Percentiles rank a stretch among this genome's conserved stretches.
These are phyloP conservation scores for Beris morrisii DNA, from an alignment of 2,888 invertebrate genomes.

Conservation along the genomic window DNA sequence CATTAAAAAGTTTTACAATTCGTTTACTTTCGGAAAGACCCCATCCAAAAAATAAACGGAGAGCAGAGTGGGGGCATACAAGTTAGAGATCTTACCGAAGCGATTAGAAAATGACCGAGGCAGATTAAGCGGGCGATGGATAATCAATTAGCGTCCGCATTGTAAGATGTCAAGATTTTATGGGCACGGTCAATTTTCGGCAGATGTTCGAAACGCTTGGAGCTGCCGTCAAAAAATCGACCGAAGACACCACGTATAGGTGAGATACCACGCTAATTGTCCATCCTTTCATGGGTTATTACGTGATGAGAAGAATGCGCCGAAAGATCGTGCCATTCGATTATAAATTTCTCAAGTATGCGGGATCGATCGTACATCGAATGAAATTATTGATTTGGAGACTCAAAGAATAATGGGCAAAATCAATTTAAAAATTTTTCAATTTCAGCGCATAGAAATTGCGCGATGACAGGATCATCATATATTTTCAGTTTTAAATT, in stretches of 20 bases:
- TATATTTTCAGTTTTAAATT: no score
- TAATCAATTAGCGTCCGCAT: constrained; percentile 22
- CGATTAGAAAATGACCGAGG: constrained; percentile 18
- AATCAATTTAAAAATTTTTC: no score
- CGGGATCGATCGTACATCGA: no score
- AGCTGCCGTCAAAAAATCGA: constrained; percentile 4
- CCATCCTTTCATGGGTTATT: not conserved
- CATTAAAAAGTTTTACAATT: constrained; percentile 13
- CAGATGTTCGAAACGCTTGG: constrained; percentile 14
- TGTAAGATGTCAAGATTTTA: not conserved
- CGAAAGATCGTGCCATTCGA: constrained; percentile 23
- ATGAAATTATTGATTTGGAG: no score
- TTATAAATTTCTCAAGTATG: no score
- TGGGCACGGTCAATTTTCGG: constrained; percentile 1
- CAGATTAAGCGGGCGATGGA: constrained; percentile 24
- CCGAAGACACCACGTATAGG: constrained; percentile 2
- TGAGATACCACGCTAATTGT: constrained; percentile 19
- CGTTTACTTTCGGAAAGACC: constrained; percentile 14
- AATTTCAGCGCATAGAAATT: no score
- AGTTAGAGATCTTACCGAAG: constrained; percentile 10
- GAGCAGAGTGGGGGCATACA: constrained; percentile 12
- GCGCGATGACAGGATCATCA: no score
- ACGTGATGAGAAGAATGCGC: constrained; percentile 11
- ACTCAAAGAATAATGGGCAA: no score
- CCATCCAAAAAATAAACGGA: constrained; percentile 1